These are phyloP conservation scores for Pteria penguin DNA, from an alignment of 2,888 invertebrate genomes.

Conservation along the genomic window DNA sequence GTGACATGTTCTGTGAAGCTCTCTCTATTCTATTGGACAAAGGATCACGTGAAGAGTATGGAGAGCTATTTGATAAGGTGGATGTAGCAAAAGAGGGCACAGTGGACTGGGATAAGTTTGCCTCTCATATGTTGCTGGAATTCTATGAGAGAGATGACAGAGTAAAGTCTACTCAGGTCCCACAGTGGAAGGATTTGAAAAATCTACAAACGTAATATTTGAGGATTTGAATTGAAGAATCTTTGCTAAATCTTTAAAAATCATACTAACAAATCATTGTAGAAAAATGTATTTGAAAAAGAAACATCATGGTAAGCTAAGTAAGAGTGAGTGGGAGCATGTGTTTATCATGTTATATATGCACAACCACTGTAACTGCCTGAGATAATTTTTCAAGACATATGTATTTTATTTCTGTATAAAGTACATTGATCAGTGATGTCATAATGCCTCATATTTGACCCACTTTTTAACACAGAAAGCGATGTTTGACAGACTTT, in stretches of 20 bases:
- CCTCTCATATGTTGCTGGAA: slow-evolving; percentile 79
- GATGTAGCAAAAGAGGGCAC: slow-evolving; percentile 78
- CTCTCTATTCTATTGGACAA: slow-evolving; percentile 75
- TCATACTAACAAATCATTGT: not conserved
- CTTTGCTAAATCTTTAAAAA: not conserved
- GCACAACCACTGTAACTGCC: too few relatives aligned
- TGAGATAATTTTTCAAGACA: too few relatives aligned
- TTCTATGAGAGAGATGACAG: slow-evolving; percentile 80
- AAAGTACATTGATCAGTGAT: too few relatives aligned
- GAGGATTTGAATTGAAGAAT: too few relatives aligned
- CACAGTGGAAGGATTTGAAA: slow-evolving; percentile 79
- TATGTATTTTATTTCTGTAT: too few relatives aligned
- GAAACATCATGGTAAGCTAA: too few relatives aligned
- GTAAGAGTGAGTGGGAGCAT: too few relatives aligned
- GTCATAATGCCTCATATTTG: too few relatives aligned
- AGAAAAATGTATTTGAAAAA: not conserved
- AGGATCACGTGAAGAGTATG: slow-evolving; percentile 77
- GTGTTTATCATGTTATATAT: too few relatives aligned
- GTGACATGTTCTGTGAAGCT: slow-evolving; percentile 78
- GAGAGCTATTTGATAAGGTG: slow-evolving; percentile 79
- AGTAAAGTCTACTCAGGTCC: slow-evolving; percentile 79
- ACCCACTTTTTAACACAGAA: too few relatives aligned
- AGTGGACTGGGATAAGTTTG: slow-evolving; percentile 80
- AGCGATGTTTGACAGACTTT: too few relatives aligned
- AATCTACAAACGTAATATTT: slow-evolving; percentile 72